A percentile compares a stretch with the other conserved stretches of the same genome.
phyloP scores from a whole-genome alignment of 2,797 vertebrate species.

The Denticeps clupeoides region DNA sequence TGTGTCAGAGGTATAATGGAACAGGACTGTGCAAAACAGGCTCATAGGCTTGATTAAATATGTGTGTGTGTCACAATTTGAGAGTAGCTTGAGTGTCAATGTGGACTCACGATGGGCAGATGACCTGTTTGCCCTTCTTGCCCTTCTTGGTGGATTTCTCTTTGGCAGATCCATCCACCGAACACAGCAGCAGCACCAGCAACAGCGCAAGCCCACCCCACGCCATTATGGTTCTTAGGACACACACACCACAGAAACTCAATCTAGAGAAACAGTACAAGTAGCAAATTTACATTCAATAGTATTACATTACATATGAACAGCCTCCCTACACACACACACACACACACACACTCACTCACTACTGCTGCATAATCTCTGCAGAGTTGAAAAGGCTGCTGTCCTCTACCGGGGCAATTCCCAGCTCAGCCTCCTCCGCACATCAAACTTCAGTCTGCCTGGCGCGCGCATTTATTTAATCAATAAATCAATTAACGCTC shows the following conservation, averaged over 20 bases:
- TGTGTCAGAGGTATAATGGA: not conserved
- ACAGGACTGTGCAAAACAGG: no score
- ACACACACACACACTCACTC: conserved; percentile 14
- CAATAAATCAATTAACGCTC: not conserved
- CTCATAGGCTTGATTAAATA: not conserved
- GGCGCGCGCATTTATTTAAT: not conserved
- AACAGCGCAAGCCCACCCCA: conserved; percentile 51
- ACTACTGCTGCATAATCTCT: no score
- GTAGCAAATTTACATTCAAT: not conserved
- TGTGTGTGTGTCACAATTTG: not conserved
- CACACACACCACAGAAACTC: conserved; percentile 7
- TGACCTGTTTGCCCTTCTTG: conserved; percentile 84
- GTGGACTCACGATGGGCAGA: conserved; percentile 83
- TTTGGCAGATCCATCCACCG: conserved; percentile 64
- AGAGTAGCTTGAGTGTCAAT: not conserved
- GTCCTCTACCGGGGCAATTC: no score
- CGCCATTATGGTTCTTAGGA: conserved; percentile 62
- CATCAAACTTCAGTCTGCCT: conserved; percentile 11
- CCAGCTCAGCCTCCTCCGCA: no score
- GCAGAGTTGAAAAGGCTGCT: no score
- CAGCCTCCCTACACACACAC: no score
- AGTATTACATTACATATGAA: no score
- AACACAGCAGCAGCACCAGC: conserved; percentile 60
- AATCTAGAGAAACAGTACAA: conserved; percentile 18
- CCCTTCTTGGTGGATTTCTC: conserved; percentile 76